Percentiles rank a stretch among this genome's conserved stretches.
These are phyloP conservation scores for Sylvietta virens DNA, from an alignment of 2,113 vertebrate genomes.

Conservation along the genomic window DNA sequence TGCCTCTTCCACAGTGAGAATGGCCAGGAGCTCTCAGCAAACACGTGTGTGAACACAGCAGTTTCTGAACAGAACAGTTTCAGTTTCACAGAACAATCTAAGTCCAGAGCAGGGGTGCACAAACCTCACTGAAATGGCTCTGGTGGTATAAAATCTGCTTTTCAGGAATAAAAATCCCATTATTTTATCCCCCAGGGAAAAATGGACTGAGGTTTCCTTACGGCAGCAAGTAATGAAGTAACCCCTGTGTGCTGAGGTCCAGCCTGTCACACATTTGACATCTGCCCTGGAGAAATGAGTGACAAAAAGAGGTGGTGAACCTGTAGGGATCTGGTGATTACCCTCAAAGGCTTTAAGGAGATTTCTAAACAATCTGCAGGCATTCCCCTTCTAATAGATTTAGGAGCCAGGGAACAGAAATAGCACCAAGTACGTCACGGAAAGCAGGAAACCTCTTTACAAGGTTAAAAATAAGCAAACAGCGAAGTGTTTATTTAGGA, in stretches of 20 bases:
- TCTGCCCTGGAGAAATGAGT: background rate
- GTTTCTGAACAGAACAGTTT: too few relatives aligned
- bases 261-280: background rate
- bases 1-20: background rate
- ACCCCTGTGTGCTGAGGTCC: background rate
- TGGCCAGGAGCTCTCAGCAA: background rate
- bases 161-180: background rate
- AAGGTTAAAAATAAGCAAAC: constrained; percentile 42
- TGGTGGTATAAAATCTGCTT: background rate
- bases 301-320: background rate
- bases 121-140: background rate
- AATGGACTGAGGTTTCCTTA: background rate
- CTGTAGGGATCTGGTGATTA: background rate
- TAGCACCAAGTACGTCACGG: background rate
- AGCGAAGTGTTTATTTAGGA: background rate
- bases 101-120: background rate
- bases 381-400: background rate
- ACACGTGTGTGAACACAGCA: fast-evolving
- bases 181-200: background rate
- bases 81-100: too few relatives aligned
- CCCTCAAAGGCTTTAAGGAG: background rate
- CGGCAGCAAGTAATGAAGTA: fast-evolving
- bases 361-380: background rate
- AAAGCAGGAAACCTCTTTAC: constrained; percentile 50
- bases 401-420: constrained; percentile 1